A percentile compares a stretch with the other conserved stretches of the same genome.
Conservation (phyloP, 2,113 vertebrate genomes). For the Cricetomys ansorgei region DNA sequence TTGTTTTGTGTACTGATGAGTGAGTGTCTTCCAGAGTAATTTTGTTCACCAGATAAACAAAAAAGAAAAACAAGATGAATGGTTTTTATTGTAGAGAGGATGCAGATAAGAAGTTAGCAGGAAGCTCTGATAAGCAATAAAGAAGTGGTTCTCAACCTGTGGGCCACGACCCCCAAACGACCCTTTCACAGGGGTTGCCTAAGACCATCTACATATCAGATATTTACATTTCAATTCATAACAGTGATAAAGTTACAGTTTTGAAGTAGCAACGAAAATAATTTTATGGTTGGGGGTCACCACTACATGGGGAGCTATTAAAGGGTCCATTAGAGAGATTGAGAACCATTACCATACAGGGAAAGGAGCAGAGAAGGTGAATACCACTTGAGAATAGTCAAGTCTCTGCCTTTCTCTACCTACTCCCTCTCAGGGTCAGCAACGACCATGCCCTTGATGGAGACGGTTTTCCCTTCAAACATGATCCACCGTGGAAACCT, state of each 20-base stretch:
- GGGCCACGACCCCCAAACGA: no score
- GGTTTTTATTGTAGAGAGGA: neutral
- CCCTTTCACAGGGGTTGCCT: no score
- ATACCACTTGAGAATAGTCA: neutral
- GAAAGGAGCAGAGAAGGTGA: neutral
- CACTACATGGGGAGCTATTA: no score
- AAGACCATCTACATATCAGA: no score
- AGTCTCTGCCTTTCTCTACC: neutral
- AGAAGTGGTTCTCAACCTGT: no score
- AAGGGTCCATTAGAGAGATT: no score
- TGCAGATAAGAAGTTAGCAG: neutral
- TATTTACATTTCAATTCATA: no score
- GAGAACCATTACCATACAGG: no score
- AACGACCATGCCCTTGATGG: neutral
- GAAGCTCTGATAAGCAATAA: neutral
- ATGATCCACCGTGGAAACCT: neutral
- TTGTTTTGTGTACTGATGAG: no score
- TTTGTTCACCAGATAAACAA: neutral
- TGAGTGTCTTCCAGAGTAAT: neutral
- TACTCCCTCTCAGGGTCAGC: neutral
- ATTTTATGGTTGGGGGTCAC: no score
- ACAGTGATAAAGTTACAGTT: no score
- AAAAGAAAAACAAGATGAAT: neutral
- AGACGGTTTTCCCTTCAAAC: neutral
- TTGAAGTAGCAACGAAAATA: no score